Base-by-base conservation (phyloP, 35 echinoderm and acorn worm genomes). In the Acanthaster planci region DNA sequence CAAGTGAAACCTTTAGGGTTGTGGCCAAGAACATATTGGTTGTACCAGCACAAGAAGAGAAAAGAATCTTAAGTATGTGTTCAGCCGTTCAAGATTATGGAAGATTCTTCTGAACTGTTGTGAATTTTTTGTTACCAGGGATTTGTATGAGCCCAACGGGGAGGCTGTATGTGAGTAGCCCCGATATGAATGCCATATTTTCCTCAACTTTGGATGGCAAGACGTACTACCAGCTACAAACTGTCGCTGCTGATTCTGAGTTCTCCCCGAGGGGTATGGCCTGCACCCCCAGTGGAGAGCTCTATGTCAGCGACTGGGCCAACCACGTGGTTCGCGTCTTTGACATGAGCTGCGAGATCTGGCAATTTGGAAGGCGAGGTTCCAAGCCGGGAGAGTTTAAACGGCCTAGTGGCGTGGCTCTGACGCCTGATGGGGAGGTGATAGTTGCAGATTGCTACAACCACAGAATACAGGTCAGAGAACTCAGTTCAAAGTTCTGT, bases 201-300 rank as follows among this genome's bases (percentile, higher is more conserved):
- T 5, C 56, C 23, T 31, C 59, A 57, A 39, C 50, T 0, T 15
- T 42, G 38, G 22, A 40, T 32, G 64, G 51, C 57, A 53, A 75
- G 39, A 35, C 51, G 17, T 35, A 76, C 16, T 47, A 53, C 38
- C 85, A 40, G 7, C 2, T 57, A 36, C 19, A 39, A 15, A 22
- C 38, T 5, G 23, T 52, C 39, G 12, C 50, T 51, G 23, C 10
- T 38, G 35, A 87, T 26, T 29, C 37, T 9, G 77, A 87, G n/a
- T 87, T 87, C 52, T 53, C 47, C 6, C 85, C 85, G 9, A 57
- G 75, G 75, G 85, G 85, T 60, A 37, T 87, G 75, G 85, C 76
- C 2, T 87, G 77, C 23, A 40, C 29, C 30, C 7, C 76, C 22
- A 51, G 37, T 30, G 51, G 76, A 17, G 27, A 22, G 1, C 34